A percentile compares a stretch with the other conserved stretches of the same genome.
Evolutionary conservation across 1,140 invertebrate genomes (phyloP).

Genomic region (Nilaparvata lugens): DNA sequence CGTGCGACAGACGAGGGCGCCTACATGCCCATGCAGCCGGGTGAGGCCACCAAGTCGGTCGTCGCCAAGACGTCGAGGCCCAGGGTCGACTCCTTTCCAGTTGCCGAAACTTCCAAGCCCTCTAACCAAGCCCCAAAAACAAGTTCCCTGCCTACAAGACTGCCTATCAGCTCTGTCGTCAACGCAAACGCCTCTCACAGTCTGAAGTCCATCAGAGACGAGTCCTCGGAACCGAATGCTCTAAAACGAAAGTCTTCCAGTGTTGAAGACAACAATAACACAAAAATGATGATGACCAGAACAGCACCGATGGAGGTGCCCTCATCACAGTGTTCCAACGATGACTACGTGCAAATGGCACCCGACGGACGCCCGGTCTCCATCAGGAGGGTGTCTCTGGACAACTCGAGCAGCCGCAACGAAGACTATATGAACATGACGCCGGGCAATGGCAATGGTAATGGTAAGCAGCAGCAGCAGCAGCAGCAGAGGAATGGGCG

Average conservation of each 20-base stretch:
- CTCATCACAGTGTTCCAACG: constrained; percentile 33
- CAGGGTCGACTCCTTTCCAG: constrained; percentile 19
- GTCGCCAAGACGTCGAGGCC: constrained; percentile 21
- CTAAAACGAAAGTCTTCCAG: constrained; percentile 25
- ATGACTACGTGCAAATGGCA: constrained; percentile 54
- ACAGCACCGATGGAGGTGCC: constrained; percentile 36
- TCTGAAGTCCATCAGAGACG: constrained; percentile 25
- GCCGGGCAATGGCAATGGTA: constrained; percentile 22
- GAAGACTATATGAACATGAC: constrained; percentile 37
- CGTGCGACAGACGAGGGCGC: constrained; percentile 15
- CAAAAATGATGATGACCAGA: constrained; percentile 32
- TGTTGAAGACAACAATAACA: constrained; percentile 27
- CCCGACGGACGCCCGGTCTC: constrained; percentile 29
- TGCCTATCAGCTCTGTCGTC: too few species aligned
- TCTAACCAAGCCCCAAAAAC: constrained; percentile 4
- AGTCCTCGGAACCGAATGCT: constrained; percentile 36
- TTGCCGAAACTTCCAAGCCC: constrained; percentile 2
- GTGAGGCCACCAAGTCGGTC: constrained; percentile 22
- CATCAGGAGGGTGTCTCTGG: constrained; percentile 27
- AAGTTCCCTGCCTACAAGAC: constrained; percentile 18
- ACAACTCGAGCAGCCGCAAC: constrained; percentile 15
- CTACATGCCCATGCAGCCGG: constrained; percentile 40
- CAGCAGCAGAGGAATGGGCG: constrained; percentile 33
- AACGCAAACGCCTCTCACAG: constrained; percentile 17
- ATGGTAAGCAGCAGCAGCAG: constrained; percentile 25